These are phyloP conservation scores for Podilymbus podiceps DNA, from an alignment of 2,113 vertebrate species.

Conservation along the genomic window DNA sequence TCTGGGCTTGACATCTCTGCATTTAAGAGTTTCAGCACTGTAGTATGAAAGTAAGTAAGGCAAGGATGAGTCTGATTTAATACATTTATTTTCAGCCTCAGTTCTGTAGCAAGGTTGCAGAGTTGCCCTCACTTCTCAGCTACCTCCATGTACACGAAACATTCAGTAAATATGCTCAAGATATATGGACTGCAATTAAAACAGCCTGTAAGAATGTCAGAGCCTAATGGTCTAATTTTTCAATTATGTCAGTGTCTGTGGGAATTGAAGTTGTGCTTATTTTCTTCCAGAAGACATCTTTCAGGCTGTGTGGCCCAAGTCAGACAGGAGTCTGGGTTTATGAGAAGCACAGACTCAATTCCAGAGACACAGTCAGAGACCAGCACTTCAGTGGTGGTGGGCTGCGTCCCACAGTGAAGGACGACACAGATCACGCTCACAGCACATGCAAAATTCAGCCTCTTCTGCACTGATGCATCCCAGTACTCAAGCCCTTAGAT, in stretches of 20 bases:
- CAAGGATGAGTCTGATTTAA: not conserved
- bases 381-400: not conserved
- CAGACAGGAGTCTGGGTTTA: not conserved
- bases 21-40: not conserved
- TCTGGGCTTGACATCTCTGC: not conserved
- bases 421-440: not conserved
- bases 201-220: not conserved
- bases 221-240: conserved; percentile 49
- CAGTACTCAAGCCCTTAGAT: not conserved
- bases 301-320: not conserved
- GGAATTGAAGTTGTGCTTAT: not conserved
- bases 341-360: not conserved
- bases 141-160: not conserved
- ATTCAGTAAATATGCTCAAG: not conserved
- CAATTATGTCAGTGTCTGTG: conserved; percentile 26
- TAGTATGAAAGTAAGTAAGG: not conserved
- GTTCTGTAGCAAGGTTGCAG: not conserved
- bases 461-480: not conserved
- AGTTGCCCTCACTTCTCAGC: not conserved
- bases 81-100: not conserved
- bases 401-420: not conserved
- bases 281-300: conserved; percentile 30
- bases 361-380: not conserved
- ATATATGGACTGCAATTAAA: conserved; percentile 43
- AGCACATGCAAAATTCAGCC: not conserved